A percentile compares a stretch with the other conserved stretches of the same genome.
phyloP scores from a whole-genome alignment of 1,140 invertebrate species.

The Scylla paramamosain region DNA sequence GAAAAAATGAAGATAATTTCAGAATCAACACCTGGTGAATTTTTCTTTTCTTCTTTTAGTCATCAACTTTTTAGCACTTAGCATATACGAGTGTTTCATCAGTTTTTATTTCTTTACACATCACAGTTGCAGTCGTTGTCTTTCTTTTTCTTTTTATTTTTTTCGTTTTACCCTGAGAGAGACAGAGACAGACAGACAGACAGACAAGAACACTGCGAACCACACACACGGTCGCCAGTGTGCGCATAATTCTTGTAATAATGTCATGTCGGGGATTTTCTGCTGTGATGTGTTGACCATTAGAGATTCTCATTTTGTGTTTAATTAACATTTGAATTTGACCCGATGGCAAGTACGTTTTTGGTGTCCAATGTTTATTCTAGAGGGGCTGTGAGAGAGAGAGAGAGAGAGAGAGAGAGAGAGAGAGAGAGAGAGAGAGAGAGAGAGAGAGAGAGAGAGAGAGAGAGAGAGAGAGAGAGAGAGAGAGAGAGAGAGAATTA shows the following conservation, averaged over 20 bases:
- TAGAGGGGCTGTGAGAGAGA: slow-evolving; percentile 28
- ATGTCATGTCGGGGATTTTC: slow-evolving; percentile 21
- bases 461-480: slow-evolving; percentile 43
- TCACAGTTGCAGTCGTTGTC: background rate
- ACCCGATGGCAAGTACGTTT: background rate
- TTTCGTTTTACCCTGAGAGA: background rate
- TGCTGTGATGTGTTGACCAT: slow-evolving; percentile 21
- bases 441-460: slow-evolving; percentile 43
- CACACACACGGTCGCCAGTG: background rate
- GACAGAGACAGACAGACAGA: background rate
- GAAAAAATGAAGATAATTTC: too few relatives aligned
- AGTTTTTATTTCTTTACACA: background rate
- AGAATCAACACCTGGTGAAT: too few relatives aligned
- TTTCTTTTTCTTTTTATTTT: background rate
- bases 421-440: slow-evolving; percentile 43
- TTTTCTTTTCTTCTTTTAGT: background rate
- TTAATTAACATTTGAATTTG: slow-evolving; percentile 25
- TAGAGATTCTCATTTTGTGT: slow-evolving; percentile 23
- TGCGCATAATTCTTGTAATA: slow-evolving; percentile 7
- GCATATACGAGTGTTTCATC: background rate
- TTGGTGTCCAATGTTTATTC: background rate
- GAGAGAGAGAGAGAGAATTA: background rate
- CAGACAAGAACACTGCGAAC: slow-evolving; percentile 5
- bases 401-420: slow-evolving; percentile 43
- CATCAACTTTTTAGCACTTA: background rate